These are phyloP conservation scores for Orthonychiurus folsomi DNA, from an alignment of 2,888 invertebrate species.

Conservation along the genomic window DNA sequence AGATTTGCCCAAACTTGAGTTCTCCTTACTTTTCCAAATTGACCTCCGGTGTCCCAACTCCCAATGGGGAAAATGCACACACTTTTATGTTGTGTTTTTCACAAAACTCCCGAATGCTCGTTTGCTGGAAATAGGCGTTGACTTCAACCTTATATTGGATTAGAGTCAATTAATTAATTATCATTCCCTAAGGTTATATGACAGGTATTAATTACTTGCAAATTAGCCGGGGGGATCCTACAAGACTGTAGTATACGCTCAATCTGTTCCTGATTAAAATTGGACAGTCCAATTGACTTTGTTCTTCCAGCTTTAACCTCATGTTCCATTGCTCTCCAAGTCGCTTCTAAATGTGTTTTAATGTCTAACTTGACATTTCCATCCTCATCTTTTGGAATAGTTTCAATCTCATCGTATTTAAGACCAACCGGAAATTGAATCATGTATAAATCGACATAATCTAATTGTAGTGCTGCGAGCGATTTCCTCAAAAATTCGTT, in stretches of 20 bases:
- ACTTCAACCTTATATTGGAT: constrained; percentile 55
- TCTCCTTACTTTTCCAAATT: constrained; percentile 19
- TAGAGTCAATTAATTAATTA: not conserved
- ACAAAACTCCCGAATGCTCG: constrained; percentile 53
- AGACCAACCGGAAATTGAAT: constrained; percentile 68
- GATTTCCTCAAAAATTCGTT: constrained; percentile 59
- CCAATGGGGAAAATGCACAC: constrained; percentile 71
- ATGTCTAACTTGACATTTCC: constrained; percentile 28
- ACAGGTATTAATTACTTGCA: constrained; percentile 42
- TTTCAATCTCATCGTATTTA: constrained; percentile 53
- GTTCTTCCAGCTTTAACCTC: constrained; percentile 60
- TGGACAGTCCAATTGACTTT: constrained; percentile 75
- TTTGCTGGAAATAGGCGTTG: constrained; percentile 68
- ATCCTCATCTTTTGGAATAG: constrained; percentile 46
- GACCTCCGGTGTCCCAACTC: constrained; percentile 44
- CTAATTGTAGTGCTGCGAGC: constrained; percentile 59
- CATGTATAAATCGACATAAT: constrained; percentile 74
- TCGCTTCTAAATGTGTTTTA: constrained; percentile 54
- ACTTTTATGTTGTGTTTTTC: constrained; percentile 57
- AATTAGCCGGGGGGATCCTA: constrained; percentile 54
- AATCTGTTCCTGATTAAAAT: constrained; percentile 68
- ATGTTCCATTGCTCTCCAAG: constrained; percentile 62
- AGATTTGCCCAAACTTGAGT: not conserved
- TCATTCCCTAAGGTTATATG: not conserved
- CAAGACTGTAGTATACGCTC: constrained; percentile 54